A percentile compares a stretch with the other conserved stretches of the same genome.
These are phyloP conservation scores for Myotis planiceps DNA, from an alignment of 2,797 vertebrate genomes.

Conservation along the genomic window DNA sequence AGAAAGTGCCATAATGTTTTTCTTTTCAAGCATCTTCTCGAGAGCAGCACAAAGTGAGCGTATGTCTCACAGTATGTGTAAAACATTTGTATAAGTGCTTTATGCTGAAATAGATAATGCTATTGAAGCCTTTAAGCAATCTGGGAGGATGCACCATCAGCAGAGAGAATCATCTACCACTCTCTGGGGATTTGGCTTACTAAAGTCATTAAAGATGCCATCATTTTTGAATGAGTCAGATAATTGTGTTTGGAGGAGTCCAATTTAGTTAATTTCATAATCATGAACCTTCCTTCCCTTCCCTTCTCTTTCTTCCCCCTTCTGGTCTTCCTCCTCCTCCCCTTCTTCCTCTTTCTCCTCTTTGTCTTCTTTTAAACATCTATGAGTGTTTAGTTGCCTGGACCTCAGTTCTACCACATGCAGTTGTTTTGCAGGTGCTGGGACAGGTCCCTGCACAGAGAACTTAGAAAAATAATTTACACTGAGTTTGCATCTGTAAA, in stretches of 20 bases:
- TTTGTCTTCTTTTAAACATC: neutral
- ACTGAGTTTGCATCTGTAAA: neutral
- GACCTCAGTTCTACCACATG: rapidly evolving
- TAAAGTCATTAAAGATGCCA: neutral
- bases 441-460: rapidly evolving
- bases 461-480: neutral
- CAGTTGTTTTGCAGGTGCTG: neutral
- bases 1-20: neutral
- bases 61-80: too few relatives aligned
- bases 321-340: too few relatives aligned
- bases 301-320: neutral
- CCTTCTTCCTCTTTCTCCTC: neutral
- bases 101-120: too few relatives aligned
- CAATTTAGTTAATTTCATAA: neutral
- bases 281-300: neutral
- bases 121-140: too few relatives aligned
- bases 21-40: neutral
- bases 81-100: too few relatives aligned
- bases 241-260: neutral
- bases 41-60: neutral
- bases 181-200: neutral
- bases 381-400: rapidly evolving
- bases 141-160: neutral
- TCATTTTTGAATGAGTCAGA: neutral
- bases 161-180: neutral